A percentile compares a stretch with the other conserved stretches of the same genome.
Conservation (phyloP, 2,113 vertebrate genomes). For the Engraulis encrasicolus region DNA sequence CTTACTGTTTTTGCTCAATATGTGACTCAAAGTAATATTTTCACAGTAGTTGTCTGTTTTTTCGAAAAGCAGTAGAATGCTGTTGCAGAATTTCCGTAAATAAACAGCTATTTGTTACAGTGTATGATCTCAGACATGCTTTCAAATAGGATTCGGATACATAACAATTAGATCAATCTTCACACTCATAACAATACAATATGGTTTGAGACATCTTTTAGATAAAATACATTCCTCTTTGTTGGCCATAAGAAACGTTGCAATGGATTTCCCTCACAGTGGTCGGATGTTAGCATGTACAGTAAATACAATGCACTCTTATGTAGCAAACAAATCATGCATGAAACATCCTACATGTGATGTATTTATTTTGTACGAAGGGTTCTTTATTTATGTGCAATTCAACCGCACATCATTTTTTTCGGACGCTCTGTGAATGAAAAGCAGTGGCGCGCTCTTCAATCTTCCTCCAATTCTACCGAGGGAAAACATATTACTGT, state of each 20-base stretch:
- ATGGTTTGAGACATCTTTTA: background rate
- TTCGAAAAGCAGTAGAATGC: too few relatives aligned
- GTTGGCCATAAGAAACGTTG: background rate
- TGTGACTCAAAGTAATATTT: too few relatives aligned
- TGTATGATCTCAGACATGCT: background rate
- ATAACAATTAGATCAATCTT: too few relatives aligned
- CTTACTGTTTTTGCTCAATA: too few relatives aligned
- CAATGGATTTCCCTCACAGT: background rate
- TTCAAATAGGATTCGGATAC: too few relatives aligned
- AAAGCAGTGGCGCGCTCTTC: background rate
- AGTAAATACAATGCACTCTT: background rate
- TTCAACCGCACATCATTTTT: background rate
- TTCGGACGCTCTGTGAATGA: background rate
- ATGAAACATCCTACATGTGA: background rate
- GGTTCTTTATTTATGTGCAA: background rate
- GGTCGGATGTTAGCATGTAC: background rate
- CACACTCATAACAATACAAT: too few relatives aligned
- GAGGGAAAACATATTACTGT: conserved; percentile 12
- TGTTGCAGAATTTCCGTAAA: too few relatives aligned
- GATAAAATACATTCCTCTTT: too few relatives aligned
- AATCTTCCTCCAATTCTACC: background rate
- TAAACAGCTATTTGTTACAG: too few relatives aligned
- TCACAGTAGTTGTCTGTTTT: too few relatives aligned
- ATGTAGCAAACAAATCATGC: background rate
- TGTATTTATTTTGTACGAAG: background rate